These are phyloP conservation scores for Drosophila orena DNA, from an alignment of 1,140 invertebrate species.

Conservation along the genomic window DNA sequence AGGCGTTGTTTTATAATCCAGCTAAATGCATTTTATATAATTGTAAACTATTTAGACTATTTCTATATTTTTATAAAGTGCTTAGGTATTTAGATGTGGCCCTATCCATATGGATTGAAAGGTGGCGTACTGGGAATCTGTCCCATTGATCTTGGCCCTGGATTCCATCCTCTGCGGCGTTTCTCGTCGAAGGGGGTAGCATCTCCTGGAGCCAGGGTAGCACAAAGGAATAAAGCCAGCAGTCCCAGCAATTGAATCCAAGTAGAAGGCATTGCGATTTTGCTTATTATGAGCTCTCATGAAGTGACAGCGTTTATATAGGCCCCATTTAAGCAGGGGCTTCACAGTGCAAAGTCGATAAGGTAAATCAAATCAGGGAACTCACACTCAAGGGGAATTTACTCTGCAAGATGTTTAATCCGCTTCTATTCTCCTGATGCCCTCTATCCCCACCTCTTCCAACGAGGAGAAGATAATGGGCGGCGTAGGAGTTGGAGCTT, in stretches of 20 bases:
- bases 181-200: conserved; percentile 56
- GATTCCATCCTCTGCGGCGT: conserved; percentile 18
- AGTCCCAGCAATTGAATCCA: conserved; percentile 52
- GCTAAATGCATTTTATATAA: no score
- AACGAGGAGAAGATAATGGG: conserved; percentile 21
- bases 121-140: conserved; percentile 62
- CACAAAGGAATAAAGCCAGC: conserved; percentile 39
- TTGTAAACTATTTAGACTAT: no score
- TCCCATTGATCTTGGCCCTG: conserved; percentile 12
- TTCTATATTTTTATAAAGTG: no score
- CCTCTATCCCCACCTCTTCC: background rate
- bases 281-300: conserved; percentile 7
- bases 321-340: conserved; percentile 3
- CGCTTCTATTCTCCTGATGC: conserved; percentile 11
- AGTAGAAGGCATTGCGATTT: conserved; percentile 38
- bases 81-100: background rate
- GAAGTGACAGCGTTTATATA: conserved; percentile 47
- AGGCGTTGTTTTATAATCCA: no score
- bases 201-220: conserved; percentile 17
- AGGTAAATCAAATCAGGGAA: conserved; percentile 27
- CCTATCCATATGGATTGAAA: conserved; percentile 70
- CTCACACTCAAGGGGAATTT: conserved; percentile 50
- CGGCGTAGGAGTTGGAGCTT: conserved; percentile 18
- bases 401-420: conserved; percentile 21
- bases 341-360: conserved; percentile 2